Base-by-base conservation (phyloP, 1,140 invertebrate species). In the Rhysida immarginata region DNA sequence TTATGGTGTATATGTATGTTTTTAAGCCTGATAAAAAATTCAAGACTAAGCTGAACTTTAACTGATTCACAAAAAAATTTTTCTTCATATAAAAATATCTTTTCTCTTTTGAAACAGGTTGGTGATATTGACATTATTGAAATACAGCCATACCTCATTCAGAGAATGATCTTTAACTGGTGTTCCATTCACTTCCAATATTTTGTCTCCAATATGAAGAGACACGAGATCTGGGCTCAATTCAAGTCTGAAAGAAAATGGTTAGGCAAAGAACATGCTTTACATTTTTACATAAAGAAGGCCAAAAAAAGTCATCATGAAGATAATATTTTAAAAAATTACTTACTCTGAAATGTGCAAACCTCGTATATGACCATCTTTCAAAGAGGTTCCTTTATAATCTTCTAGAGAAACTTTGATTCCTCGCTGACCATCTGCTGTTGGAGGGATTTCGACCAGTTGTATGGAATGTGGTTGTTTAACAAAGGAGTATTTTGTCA, bases 141-240 rank as follows among this genome's bases (percentile, higher is more conserved):
- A n/a, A n/a, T n/a, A n/a, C n/a, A n/a, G n/a, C n/a, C 57, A 57
- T 59, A 71, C 69, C 61, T 72, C 67, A 26, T 64, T 60, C 45
- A 70, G 26, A 20, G 65, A 64, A 53, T 82, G 79, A 66, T 87
- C 84, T 65, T 81, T 83, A 0, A 92, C 82, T 2, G 87, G 84
- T 1, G 84, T 80, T 1, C 90, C 90, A 75, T 94, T 93, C 16
- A 95, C 85, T 76, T 95, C 90, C 49, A 94, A 72, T 57, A 95
- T 91, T 66, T 81, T 76, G 70, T 95, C 90, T 20, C 90, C 90
- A 61, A 94, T 84, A 67, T 88, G 87, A 35, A 91, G 73, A 14
- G 85, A 82, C 75, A 89, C 82, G 20, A 89, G 71, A 61, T 86
- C 84, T 62, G 81, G 80, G 60, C 82, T 84, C 52, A 84, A 78